Base-by-base conservation (phyloP, 64 coral and sea anemone genomes). In the Montipora foliosa region DNA sequence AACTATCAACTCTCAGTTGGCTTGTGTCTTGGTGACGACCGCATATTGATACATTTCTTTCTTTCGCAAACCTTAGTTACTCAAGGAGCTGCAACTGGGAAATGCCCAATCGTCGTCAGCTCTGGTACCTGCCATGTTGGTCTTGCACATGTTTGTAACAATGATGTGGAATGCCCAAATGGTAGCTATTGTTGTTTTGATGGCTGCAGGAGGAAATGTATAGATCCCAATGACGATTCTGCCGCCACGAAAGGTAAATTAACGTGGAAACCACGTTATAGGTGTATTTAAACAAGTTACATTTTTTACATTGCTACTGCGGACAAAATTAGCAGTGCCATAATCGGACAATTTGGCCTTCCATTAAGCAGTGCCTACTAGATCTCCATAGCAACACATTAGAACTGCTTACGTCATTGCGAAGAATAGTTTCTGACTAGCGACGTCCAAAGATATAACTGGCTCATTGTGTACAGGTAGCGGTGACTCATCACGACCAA, bases 131-230 rank as follows among this genome's bases (percentile, higher is more conserved):
- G 95, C 52, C 72, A 88, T 80, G 16, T 48, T n/a, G 67, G 83
- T 55, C 75, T 58, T 19, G n/a, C 44, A 14, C 75, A 90, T 55
- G 75, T 83, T 49, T 96, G 95, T 80, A 77, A 93, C 17, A 89
- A 21, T 44, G 78, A 93, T 8, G 47, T 72, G 15, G 95, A 96
- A 37, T 96, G 95, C 60, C 87, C 74, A 1, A 79, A 51, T 22
- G 77, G 61, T 7, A 80, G 83, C 62, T 86, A 79, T 48, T 96
- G 95, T 22, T 96, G 95, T 71, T 96, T 92, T 72, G 95, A 96
- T 76, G 87, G 95, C 74, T 96, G 95, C 71, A 79, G 79, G 62
- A 83, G 89, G 46, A 96, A 61, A 84, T 96, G 95, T 46, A 19
- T 48, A 44, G 82, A 86, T 71, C 62, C 66, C 47, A 70, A 37